Conservation (phyloP, 1,140 invertebrate species). For the Aphaenogaster ashmeadi region DNA sequence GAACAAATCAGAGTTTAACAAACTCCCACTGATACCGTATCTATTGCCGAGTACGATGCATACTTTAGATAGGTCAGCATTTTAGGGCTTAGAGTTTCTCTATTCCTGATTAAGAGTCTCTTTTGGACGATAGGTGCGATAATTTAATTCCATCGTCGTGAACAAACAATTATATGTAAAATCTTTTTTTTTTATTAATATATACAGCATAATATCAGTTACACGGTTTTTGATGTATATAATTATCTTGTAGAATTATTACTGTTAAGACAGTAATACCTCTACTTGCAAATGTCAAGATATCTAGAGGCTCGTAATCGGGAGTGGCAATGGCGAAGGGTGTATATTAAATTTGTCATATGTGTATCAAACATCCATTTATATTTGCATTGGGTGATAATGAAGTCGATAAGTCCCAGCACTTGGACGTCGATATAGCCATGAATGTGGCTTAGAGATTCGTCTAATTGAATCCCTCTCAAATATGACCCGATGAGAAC, state of each 20-base stretch:
- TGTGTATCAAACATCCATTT: constrained; percentile 34
- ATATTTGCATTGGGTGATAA: constrained; percentile 23
- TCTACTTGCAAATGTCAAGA: background rate
- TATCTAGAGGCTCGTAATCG: constrained; percentile 81
- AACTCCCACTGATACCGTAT: constrained; percentile 83
- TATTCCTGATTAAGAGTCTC: constrained; percentile 82
- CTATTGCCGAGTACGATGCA: constrained; percentile 82
- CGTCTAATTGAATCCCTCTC: constrained; percentile 11
- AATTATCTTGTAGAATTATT: background rate
- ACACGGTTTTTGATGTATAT: background rate
- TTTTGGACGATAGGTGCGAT: background rate
- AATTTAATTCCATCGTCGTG: background rate
- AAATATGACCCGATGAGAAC: background rate
- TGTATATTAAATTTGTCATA: constrained; percentile 61
- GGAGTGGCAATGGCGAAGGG: constrained; percentile 82
- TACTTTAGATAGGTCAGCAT: constrained; percentile 87
- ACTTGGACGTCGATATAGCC: constrained; percentile 51
- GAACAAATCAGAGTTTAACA: constrained; percentile 85
- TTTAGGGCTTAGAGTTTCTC: constrained; percentile 83
- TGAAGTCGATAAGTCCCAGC: constrained; percentile 27
- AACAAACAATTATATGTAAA: background rate
- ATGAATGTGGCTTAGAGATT: constrained; percentile 11
- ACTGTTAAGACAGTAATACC: constrained; percentile 20
- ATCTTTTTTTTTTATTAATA: constrained; percentile 15
- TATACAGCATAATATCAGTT: background rate